Percentiles rank a stretch among this genome's conserved stretches.
These are phyloP conservation scores for Fukomys damarensis DNA, from an alignment of 2,113 vertebrate species.

Conservation along the genomic window DNA sequence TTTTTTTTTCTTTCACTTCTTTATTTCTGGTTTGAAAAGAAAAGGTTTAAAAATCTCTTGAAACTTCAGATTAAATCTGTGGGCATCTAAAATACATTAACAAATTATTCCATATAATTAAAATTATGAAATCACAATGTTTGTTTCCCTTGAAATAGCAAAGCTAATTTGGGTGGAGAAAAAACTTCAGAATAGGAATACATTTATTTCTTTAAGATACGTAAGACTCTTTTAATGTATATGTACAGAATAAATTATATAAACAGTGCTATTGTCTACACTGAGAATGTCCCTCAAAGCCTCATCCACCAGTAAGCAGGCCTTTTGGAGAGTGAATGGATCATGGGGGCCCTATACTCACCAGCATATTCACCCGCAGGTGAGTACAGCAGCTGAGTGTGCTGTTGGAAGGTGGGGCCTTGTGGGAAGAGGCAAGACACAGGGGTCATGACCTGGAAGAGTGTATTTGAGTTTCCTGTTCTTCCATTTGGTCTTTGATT, in stretches of 20 bases:
- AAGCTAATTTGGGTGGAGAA: background rate
- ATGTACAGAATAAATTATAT: background rate
- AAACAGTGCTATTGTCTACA: background rate
- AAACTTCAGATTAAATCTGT: slow-evolving; percentile 34
- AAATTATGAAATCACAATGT: background rate
- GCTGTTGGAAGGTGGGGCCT: background rate
- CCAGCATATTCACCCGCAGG: too few species aligned
- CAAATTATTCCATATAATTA: slow-evolving; percentile 41
- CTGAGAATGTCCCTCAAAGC: background rate
- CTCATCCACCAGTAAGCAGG: background rate
- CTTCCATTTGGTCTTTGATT: background rate
- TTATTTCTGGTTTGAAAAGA: slow-evolving; percentile 47
- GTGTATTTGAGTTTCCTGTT: background rate
- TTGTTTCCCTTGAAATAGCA: slow-evolving; percentile 1
- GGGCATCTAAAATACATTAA: slow-evolving; percentile 25
- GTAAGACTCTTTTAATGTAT: background rate
- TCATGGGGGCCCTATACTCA: background rate
- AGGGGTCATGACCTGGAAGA: background rate
- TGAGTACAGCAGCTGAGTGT: background rate
- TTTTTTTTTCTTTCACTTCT: slow-evolving; percentile 2
- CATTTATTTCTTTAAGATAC: slow-evolving; percentile 23
- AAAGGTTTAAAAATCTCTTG: background rate
- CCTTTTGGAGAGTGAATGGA: background rate
- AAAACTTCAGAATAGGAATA: background rate
- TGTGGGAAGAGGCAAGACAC: background rate